A percentile compares a stretch with the other conserved stretches of the same genome.
These are phyloP conservation scores for Drosophila robusta DNA, from an alignment of 2,888 invertebrate genomes.

Conservation along the genomic window DNA sequence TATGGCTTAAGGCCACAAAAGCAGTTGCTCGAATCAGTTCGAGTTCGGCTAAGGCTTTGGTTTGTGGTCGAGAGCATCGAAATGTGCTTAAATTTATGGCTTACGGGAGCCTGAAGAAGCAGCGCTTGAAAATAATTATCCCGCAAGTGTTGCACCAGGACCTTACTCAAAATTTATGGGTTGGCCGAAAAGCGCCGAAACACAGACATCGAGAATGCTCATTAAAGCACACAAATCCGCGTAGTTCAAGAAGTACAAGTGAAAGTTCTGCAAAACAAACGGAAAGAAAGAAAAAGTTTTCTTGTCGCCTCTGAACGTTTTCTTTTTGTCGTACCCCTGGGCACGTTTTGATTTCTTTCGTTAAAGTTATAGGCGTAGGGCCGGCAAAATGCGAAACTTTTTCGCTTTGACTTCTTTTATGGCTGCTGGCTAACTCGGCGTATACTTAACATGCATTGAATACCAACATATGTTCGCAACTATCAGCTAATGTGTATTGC, in stretches of 20 bases:
- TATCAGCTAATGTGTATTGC: slow-evolving; percentile 40
- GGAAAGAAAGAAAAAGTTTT: slow-evolving; percentile 54
- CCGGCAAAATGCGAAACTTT: slow-evolving; percentile 47
- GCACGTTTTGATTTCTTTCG: slow-evolving; percentile 63
- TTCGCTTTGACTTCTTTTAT: slow-evolving; percentile 47
- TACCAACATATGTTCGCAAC: slow-evolving; percentile 25
- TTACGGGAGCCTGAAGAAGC: not conserved
- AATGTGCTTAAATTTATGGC: slow-evolving; percentile 51
- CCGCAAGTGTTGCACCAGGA: slow-evolving; percentile 8
- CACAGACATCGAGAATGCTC: slow-evolving; percentile 26
- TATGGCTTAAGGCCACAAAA: slow-evolving; percentile 39
- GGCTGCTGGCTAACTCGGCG: slow-evolving; percentile 40
- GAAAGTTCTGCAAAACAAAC: slow-evolving; percentile 30
- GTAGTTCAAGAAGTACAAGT: slow-evolving; percentile 18
- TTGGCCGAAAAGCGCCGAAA: slow-evolving; percentile 7
- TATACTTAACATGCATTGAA: slow-evolving; percentile 50
- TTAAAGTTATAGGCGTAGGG: slow-evolving; percentile 38
- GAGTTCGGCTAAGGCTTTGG: not conserved
- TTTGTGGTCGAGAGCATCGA: slow-evolving; percentile 19
- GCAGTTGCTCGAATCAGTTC: slow-evolving; percentile 28
- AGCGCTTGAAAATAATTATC: slow-evolving; percentile 14
- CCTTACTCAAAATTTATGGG: slow-evolving; percentile 33
- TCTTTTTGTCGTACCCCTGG: slow-evolving; percentile 44
- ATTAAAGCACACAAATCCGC: slow-evolving; percentile 35
- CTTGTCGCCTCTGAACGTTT: slow-evolving; percentile 24